Conservation (phyloP, 35 echinoderm and acorn worm genomes). For the Nesometra sesokonis region DNA sequence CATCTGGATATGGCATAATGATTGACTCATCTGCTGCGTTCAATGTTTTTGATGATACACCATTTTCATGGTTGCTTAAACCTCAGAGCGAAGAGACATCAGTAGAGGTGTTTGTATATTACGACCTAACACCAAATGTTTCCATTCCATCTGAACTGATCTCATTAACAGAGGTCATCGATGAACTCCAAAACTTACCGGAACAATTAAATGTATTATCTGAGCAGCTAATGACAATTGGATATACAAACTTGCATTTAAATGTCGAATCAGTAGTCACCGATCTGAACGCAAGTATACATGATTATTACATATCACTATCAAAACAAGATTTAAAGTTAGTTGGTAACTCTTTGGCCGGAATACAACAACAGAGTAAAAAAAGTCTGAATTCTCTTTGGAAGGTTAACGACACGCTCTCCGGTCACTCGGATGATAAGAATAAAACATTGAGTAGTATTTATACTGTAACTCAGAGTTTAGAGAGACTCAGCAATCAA, state of each 20-base stretch:
- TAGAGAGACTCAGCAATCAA: not conserved
- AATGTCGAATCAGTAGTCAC: not conserved
- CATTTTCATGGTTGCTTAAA: not conserved
- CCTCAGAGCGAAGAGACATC: not conserved
- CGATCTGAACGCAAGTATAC: not conserved
- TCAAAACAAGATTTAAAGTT: not conserved
- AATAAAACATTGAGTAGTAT: not conserved
- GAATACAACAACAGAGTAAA: not conserved
- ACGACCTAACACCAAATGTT: not conserved
- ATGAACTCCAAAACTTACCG: not conserved
- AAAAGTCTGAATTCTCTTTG: not conserved
- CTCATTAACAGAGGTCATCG: not conserved
- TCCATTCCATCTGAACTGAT: not conserved
- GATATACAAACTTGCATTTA: not conserved
- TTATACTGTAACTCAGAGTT: not conserved
- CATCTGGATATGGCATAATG: not conserved
- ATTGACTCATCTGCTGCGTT: not conserved
- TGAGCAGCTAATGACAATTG: not conserved
- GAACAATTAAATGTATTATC: not conserved
- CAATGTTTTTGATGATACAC: not conserved
- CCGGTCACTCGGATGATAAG: not conserved
- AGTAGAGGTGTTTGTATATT: not conserved
- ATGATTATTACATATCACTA: not conserved
- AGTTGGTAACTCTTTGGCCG: not conserved
- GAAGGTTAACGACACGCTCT: not conserved